Conservation (phyloP, 2,113 vertebrate genomes). For the Megaceryle maxima region DNA sequence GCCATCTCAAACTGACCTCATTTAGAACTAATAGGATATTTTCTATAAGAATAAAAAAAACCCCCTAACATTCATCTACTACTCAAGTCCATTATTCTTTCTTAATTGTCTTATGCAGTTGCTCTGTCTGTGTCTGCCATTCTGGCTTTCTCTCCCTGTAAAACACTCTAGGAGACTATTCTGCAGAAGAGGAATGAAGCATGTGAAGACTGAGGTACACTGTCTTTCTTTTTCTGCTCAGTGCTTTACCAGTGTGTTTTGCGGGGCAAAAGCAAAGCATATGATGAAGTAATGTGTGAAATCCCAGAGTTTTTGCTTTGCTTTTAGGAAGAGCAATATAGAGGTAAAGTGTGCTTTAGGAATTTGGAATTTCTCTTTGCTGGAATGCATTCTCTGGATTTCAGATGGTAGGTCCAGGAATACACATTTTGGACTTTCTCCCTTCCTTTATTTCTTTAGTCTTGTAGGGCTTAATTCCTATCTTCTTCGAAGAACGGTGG, state of each 20-base stretch:
- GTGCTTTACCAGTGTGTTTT: background rate
- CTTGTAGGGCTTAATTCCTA: background rate
- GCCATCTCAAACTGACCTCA: slow-evolving; percentile 36
- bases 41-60: background rate
- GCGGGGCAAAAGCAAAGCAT: background rate
- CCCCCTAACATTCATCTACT: background rate
- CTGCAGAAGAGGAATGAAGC: background rate
- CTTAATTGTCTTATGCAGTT: slow-evolving; percentile 18
- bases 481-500: background rate
- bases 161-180: background rate
- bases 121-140: background rate
- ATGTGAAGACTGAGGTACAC: background rate
- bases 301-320: background rate
- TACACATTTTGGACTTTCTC: background rate
- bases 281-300: background rate
- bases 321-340: background rate
- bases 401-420: background rate
- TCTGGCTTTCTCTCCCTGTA: background rate
- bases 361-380: background rate
- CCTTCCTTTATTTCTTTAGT: background rate
- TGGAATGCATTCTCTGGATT: background rate
- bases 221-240: background rate
- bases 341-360: background rate
- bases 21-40: slow-evolving; percentile 6
- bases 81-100: background rate